These are phyloP conservation scores for Palloptera scutellata DNA, from an alignment of 2,888 invertebrate species.

Conservation along the genomic window DNA sequence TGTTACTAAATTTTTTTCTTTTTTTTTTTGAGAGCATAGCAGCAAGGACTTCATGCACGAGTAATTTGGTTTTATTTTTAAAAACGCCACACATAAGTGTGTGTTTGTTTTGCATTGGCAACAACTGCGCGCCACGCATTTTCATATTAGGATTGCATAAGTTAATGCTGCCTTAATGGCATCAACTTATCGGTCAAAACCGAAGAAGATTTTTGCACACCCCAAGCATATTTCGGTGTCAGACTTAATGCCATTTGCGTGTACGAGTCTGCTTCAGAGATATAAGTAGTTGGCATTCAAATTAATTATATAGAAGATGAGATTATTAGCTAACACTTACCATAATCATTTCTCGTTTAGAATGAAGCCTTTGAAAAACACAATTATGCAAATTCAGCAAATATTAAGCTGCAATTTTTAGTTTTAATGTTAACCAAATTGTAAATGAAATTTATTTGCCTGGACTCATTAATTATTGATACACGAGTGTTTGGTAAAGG, in stretches of 20 bases:
- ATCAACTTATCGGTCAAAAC: neutral
- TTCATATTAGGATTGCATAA: constrained; percentile 41
- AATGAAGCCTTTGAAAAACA: neutral
- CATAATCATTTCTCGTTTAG: no score
- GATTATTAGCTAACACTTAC: no score
- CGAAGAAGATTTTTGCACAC: neutral
- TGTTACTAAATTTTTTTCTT: constrained; percentile 16
- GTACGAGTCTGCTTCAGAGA: no score
- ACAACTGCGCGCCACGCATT: constrained; percentile 23
- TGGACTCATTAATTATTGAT: no score
- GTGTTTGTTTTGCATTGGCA: neutral
- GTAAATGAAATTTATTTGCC: no score
- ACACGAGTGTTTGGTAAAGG: no score
- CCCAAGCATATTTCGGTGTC: neutral
- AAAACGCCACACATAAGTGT: neutral
- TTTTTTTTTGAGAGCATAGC: neutral
- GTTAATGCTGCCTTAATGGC: constrained; percentile 44
- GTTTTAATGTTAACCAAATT: no score
- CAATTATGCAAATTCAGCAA: no score
- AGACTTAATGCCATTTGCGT: neutral
- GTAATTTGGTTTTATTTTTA: neutral
- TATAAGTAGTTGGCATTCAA: no score
- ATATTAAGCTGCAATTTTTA: no score
- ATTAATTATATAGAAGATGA: no score
- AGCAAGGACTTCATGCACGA: neutral